Conservation (phyloP, 1,140 invertebrate genomes). For the Bombus confusus region DNA sequence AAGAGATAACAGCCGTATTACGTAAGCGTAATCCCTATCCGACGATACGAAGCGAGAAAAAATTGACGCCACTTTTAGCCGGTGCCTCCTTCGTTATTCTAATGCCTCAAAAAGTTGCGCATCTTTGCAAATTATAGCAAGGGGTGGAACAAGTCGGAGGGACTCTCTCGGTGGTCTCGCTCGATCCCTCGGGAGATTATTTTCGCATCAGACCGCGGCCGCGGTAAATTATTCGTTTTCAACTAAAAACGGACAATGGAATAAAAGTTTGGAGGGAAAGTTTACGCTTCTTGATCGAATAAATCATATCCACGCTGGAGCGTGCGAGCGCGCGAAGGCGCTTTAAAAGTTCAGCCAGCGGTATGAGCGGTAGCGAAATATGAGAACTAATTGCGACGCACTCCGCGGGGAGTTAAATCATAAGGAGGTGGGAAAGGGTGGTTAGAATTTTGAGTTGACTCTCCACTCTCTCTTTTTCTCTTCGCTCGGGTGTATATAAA, state of each 20-base stretch:
- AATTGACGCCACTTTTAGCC: background rate
- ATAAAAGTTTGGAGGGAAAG: conserved; percentile 39
- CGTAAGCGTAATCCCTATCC: background rate
- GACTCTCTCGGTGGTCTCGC: background rate
- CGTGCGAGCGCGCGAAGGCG: background rate
- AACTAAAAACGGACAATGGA: conserved; percentile 42
- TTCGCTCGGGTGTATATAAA: conserved; percentile 65
- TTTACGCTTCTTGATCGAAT: conserved; percentile 38
- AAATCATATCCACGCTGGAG: conserved; percentile 7
- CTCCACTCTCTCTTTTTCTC: background rate
- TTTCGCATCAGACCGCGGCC: background rate
- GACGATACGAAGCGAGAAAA: background rate
- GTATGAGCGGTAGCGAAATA: conserved; percentile 41
- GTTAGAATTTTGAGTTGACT: conserved; percentile 44
- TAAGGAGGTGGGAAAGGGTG: conserved; percentile 18
- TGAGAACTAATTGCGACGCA: conserved; percentile 79
- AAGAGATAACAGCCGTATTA: background rate
- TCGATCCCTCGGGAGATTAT: conserved; percentile 25
- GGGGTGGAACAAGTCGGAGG: background rate
- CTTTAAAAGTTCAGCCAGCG: conserved; percentile 28
- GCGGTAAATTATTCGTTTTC: conserved; percentile 39
- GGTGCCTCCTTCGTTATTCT: background rate
- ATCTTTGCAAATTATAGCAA: conserved; percentile 16
- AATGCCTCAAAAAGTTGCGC: conserved; percentile 7
- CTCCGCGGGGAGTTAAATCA: conserved; percentile 75